A percentile compares a stretch with the other conserved stretches of the same genome.
These are phyloP conservation scores for Galaxias olidus DNA, from an alignment of 2,797 vertebrate genomes.

Conservation along the genomic window DNA sequence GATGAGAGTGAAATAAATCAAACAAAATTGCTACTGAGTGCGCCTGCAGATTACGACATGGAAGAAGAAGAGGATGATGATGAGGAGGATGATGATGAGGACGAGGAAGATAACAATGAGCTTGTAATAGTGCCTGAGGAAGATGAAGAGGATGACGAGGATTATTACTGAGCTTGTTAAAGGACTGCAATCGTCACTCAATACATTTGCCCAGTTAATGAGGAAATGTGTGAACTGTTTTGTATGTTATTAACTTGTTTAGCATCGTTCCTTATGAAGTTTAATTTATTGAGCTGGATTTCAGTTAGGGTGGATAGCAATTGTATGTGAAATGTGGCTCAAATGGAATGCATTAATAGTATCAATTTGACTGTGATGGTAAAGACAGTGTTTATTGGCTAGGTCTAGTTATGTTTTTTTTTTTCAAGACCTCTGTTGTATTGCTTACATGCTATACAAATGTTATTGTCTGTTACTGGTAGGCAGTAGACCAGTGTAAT, in stretches of 20 bases:
- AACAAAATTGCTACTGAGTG: conserved; percentile 85
- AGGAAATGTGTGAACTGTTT: conserved; percentile 27
- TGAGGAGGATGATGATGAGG: conserved; percentile 56
- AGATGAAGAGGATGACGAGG: conserved; percentile 67
- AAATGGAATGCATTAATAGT: background rate
- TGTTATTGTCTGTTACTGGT: conserved; percentile 42
- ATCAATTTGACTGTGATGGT: conserved; percentile 29
- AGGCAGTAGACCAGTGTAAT: conserved; percentile 53
- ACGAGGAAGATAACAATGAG: conserved; percentile 60
- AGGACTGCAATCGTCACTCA: conserved; percentile 24
- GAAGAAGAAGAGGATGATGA: conserved; percentile 77
- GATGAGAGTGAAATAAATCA: conserved; percentile 93
- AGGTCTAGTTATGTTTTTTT: conserved; percentile 29
- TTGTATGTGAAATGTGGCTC: conserved; percentile 14
- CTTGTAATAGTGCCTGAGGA: conserved; percentile 69
- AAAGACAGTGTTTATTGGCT: conserved; percentile 33
- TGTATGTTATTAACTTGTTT: conserved; percentile 45
- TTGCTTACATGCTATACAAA: conserved; percentile 28
- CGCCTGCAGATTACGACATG: conserved; percentile 72
- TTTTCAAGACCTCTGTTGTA: background rate
- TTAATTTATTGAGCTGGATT: conserved; percentile 62
- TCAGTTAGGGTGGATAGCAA: conserved; percentile 17
- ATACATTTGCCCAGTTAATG: conserved; percentile 37
- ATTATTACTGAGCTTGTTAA: conserved; percentile 64
- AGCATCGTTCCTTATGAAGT: conserved; percentile 39